A percentile compares a stretch with the other conserved stretches of the same genome.
phyloP scores from a whole-genome alignment of 1,140 invertebrate genomes.

The Lerema accius region DNA sequence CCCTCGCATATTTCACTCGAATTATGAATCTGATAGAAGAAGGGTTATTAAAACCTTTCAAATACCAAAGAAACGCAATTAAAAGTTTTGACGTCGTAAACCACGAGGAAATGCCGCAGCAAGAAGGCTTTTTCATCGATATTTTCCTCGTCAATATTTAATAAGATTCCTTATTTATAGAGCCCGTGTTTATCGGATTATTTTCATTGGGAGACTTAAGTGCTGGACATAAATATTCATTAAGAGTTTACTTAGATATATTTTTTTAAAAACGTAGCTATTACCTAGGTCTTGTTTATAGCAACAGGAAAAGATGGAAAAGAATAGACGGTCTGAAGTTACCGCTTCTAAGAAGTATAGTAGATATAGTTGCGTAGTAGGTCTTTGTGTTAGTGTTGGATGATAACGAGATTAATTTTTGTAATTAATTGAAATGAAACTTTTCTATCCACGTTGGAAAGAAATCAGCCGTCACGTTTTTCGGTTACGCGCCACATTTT shows the following conservation, averaged over 20 bases:
- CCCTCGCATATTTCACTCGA: constrained; percentile 19
- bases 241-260: neutral
- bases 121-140: constrained; percentile 38
- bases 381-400: too few species aligned
- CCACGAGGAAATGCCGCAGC: constrained; percentile 32
- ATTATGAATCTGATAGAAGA: constrained; percentile 27
- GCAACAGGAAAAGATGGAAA: too few species aligned
- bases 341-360: too few species aligned
- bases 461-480: too few species aligned
- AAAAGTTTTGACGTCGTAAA: constrained; percentile 50
- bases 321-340: too few species aligned
- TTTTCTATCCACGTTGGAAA: too few species aligned
- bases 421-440: too few species aligned
- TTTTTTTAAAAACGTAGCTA: too few species aligned
- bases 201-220: constrained; percentile 9
- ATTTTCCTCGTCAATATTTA: constrained; percentile 37
- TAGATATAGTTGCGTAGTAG: too few species aligned
- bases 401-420: too few species aligned
- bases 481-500: too few species aligned
- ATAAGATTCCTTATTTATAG: constrained; percentile 33
- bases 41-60: constrained; percentile 41
- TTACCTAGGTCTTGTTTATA: too few species aligned
- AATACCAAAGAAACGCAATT: constrained; percentile 56
- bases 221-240: constrained; percentile 6
- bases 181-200: constrained; percentile 6